Conservation (phyloP, 2,888 invertebrate genomes). For the Brachyptera risi region DNA sequence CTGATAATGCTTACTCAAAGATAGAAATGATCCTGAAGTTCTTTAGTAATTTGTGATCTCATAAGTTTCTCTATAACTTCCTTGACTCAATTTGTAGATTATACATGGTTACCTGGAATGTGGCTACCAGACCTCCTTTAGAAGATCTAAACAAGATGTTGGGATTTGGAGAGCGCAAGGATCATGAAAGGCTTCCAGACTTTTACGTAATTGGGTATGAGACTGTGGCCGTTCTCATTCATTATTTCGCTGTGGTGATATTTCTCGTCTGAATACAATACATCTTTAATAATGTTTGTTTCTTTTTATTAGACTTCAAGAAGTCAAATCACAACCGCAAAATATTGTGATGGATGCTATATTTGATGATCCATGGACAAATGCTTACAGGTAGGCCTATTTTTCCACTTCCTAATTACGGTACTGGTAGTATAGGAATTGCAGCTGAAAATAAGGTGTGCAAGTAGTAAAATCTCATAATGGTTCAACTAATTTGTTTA, state of each 20-base stretch:
- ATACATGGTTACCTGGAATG: slow-evolving; percentile 87
- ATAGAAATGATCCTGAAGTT: too few species aligned
- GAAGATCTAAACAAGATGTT: slow-evolving; percentile 69
- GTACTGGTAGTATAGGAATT: too few species aligned
- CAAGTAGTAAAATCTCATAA: too few species aligned
- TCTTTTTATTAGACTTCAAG: slow-evolving; percentile 62
- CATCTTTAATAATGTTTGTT: slow-evolving; percentile 21
- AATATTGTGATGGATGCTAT: slow-evolving; percentile 76
- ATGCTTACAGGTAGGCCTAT: slow-evolving; percentile 51
- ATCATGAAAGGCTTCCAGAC: slow-evolving; percentile 68
- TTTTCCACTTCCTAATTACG: too few species aligned
- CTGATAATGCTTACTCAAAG: too few species aligned
- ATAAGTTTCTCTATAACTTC: too few species aligned
- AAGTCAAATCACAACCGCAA: slow-evolving; percentile 84
- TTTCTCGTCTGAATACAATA: too few species aligned
- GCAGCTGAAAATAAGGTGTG: too few species aligned
- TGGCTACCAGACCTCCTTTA: slow-evolving; percentile 72
- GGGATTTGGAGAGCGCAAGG: slow-evolving; percentile 59
- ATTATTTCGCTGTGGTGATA: too few species aligned
- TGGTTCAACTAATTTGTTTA: too few species aligned
- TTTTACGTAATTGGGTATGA: slow-evolving; percentile 80
- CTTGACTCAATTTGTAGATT: slow-evolving; percentile 59
- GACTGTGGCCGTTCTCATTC: too few species aligned
- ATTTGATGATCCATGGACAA: slow-evolving; percentile 83
- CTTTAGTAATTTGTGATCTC: too few species aligned